Evolutionary conservation across 2,113 vertebrate species (phyloP).

Genomic region (Podarcis muralis): DNA sequence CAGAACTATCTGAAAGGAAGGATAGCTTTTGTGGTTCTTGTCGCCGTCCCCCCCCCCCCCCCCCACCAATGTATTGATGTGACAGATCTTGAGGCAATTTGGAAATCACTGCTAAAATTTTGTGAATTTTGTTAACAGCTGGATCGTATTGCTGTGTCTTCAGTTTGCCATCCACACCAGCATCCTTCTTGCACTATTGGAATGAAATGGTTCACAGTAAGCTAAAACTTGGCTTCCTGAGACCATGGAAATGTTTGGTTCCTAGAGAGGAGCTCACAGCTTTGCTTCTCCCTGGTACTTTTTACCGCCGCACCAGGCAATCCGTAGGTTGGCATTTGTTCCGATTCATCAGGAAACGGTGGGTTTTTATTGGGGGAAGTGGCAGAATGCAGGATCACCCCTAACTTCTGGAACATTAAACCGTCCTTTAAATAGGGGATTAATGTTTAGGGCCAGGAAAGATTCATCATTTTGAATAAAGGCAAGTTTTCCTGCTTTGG

Average conservation of each 20-base stretch:
- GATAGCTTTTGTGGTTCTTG: background rate
- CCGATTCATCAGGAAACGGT: too few relatives aligned
- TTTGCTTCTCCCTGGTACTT: too few relatives aligned
- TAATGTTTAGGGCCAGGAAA: background rate
- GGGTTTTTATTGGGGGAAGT: too few relatives aligned
- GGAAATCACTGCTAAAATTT: conserved; percentile 10
- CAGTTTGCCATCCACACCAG: background rate
- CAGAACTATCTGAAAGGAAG: background rate
- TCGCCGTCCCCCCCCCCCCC: too few relatives aligned
- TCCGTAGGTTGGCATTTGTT: too few relatives aligned
- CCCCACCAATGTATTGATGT: background rate
- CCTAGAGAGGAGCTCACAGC: too few relatives aligned
- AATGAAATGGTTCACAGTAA: too few relatives aligned
- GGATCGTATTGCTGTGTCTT: background rate
- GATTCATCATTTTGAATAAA: background rate
- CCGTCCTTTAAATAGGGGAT: background rate
- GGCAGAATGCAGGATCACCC: background rate
- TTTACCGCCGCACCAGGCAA: too few relatives aligned
- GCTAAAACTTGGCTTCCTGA: too few relatives aligned
- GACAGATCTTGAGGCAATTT: background rate
- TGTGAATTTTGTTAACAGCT: background rate
- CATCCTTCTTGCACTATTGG: background rate
- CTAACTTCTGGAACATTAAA: background rate
- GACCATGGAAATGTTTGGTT: too few relatives aligned
- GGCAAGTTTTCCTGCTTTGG: background rate